Evolutionary conservation across 2,888 invertebrate genomes (phyloP), one percentile per base, ranked within the genome.

Genomic region (Orthosia cruda): DNA sequence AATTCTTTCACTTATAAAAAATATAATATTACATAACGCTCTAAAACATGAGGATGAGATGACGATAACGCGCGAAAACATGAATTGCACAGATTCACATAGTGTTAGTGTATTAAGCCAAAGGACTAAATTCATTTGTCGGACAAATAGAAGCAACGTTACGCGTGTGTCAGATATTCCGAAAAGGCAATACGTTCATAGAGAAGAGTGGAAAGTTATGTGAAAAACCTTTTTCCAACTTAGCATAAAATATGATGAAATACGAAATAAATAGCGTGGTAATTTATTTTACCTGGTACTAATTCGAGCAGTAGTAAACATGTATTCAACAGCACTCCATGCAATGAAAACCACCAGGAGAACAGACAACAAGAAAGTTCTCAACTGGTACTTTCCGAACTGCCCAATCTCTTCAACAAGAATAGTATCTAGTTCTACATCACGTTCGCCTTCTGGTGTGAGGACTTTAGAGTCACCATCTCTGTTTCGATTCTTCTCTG

Each of bases 261-360:
- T 0, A 15, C 0, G 0, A 16, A 40, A 2, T 7, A 15, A 23
- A 12, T 20, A 9, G 32, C 32, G 32, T 4, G n/a, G 15, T 2
- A 7, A 74, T 12, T 45, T 54, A 32, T 4, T 20, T 57, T 83
- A 96, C 96, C 96, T 94, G 45, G 93, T 93, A 18, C 55, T 86
- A 7, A 95, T 96, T 59, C 96, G 90, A 16, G 93, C 90, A 0
- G 96, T 93, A 0, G 96, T 96, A 74, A 96, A 96, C 3, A 94
- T 87, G 50, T 93, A 96, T 83, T 96, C 96, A 18, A 89, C 92
- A 1, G 92, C 92, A 1, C 91, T 90, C 91, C 92, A 95, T 0
- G 94, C 92, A 0, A 86, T 83, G 74, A 96, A 93, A 20, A 95
- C 90, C 0, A 92, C 93, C 45, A 94, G 83, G 0, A 94, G 26